phyloP scores from a whole-genome alignment of 1,140 invertebrate genomes.

The Micrasema longulum region DNA sequence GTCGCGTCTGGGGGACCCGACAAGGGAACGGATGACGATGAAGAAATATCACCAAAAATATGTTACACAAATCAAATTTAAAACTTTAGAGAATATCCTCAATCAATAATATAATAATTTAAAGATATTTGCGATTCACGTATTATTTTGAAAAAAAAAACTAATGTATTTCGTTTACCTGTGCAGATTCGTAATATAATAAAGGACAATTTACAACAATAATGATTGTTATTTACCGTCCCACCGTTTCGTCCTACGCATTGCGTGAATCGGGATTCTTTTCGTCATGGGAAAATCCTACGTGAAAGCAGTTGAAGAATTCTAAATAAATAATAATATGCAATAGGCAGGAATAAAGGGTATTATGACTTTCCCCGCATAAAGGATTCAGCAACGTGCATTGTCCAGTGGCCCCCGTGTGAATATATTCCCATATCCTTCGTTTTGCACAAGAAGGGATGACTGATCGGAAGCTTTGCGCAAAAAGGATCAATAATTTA shows the following conservation, averaged over 20 bases:
- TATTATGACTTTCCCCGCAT: slow-evolving; percentile 43
- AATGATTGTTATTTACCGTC: slow-evolving; percentile 13
- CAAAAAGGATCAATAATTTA: slow-evolving; percentile 34
- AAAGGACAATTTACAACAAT: slow-evolving; percentile 10
- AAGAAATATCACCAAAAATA: no score
- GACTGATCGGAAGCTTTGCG: slow-evolving; percentile 28
- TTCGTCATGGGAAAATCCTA: slow-evolving; percentile 39
- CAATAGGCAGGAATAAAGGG: slow-evolving; percentile 40
- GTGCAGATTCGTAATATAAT: slow-evolving; percentile 17
- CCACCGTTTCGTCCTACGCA: slow-evolving; percentile 8
- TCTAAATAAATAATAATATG: slow-evolving; percentile 43
- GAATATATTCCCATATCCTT: neutral
- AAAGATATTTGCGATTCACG: no score
- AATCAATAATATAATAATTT: no score
- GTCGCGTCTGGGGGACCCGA: no score
- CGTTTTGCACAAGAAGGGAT: slow-evolving; percentile 7
- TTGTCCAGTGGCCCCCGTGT: slow-evolving; percentile 16
- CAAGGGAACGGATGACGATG: no score
- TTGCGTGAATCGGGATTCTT: slow-evolving; percentile 31
- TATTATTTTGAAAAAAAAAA: no score
- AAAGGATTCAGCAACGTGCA: slow-evolving; percentile 28
- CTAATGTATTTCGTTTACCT: no score
- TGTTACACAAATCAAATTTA: no score
- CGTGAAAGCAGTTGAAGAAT: slow-evolving; percentile 29
- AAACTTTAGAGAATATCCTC: no score